These are phyloP conservation scores for Anthonomus grandis DNA, from an alignment of 1,140 invertebrate genomes.

Conservation along the genomic window DNA sequence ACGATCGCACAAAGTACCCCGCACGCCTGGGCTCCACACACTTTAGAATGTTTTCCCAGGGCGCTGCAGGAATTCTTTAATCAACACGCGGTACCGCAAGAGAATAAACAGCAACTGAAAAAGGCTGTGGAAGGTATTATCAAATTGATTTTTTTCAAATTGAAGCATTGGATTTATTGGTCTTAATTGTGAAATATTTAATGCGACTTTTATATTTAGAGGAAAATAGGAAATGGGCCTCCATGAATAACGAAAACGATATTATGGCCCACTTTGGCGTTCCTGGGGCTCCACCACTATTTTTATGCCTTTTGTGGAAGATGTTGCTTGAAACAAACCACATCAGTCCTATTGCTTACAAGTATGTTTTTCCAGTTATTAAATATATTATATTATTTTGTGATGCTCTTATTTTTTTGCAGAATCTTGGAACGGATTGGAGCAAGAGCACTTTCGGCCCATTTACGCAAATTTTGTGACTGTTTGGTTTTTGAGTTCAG, in stretches of 20 bases:
- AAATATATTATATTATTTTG: background rate
- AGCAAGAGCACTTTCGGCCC: constrained; percentile 82
- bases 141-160: background rate
- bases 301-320: constrained; percentile 91
- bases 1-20: constrained; percentile 93
- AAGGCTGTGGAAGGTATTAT: constrained; percentile 74
- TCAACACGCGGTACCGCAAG: constrained; percentile 75
- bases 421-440: constrained; percentile 93
- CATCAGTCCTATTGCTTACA: constrained; percentile 90
- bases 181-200: no score
- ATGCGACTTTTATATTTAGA: constrained; percentile 53
- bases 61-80: constrained; percentile 84
- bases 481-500: constrained; percentile 91
- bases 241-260: constrained; percentile 95
- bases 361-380: constrained; percentile 58
- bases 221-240: constrained; percentile 93
- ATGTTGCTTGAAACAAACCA: constrained; percentile 92
- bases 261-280: constrained; percentile 93
- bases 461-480: constrained; percentile 92
- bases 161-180: no score
- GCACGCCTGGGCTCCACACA: constrained; percentile 91
- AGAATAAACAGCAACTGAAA: constrained; percentile 87
- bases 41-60: constrained; percentile 85
- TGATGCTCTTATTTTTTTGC: background rate
- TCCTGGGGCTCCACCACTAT: constrained; percentile 82